Percentiles rank a stretch among this genome's conserved stretches.
These are phyloP conservation scores for Spatula clypeata DNA, from an alignment of 2,797 vertebrate genomes.

Conservation along the genomic window DNA sequence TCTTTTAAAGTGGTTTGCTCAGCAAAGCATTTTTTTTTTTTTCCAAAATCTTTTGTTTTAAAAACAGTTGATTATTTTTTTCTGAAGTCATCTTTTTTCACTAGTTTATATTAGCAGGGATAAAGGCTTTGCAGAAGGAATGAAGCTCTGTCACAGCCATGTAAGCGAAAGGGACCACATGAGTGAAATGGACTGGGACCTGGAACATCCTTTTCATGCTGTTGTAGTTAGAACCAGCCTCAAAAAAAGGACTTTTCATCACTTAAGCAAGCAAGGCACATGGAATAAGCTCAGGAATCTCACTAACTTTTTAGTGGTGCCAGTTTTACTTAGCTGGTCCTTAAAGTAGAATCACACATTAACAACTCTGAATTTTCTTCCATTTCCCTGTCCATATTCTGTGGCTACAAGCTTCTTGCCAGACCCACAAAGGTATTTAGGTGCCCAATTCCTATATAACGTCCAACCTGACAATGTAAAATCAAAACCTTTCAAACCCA, in stretches of 20 bases:
- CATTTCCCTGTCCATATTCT: slow-evolving; percentile 18
- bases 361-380: slow-evolving; percentile 35
- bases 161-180: neutral
- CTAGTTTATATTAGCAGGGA: neutral
- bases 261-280: slow-evolving; percentile 32
- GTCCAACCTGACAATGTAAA: slow-evolving; percentile 23
- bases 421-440: slow-evolving; percentile 63
- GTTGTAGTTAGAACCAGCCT: neutral
- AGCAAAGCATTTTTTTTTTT: neutral
- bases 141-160: neutral
- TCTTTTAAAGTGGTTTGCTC: slow-evolving; percentile 52
- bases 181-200: slow-evolving; percentile 40
- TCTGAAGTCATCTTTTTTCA: neutral
- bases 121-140: slow-evolving; percentile 24
- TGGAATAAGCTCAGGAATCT: slow-evolving; percentile 52
- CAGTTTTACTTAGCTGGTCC: slow-evolving; percentile 52
- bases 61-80: neutral
- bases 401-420: slow-evolving; percentile 47
- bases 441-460: neutral
- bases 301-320: slow-evolving; percentile 22
- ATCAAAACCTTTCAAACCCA: slow-evolving; percentile 34
- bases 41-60: neutral
- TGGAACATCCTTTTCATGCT: slow-evolving; percentile 40
- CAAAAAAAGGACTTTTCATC: slow-evolving; percentile 45
- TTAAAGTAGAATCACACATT: slow-evolving; percentile 46